Conservation (phyloP, 2,113 vertebrate species). For the Sporophila hypoxantha region DNA sequence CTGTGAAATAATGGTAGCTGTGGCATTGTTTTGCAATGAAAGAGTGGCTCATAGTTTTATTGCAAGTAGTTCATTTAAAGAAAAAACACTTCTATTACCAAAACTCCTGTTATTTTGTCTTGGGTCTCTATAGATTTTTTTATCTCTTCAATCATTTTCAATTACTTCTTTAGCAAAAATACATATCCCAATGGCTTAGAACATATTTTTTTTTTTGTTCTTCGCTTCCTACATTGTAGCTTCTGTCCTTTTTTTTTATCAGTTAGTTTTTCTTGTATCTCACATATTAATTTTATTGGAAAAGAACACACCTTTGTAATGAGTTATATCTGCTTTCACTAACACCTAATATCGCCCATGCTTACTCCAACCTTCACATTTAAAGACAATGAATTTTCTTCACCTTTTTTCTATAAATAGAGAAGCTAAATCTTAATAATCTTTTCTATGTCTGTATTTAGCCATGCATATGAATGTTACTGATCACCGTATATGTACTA, state of each 20-base stretch:
- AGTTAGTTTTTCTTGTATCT: neutral
- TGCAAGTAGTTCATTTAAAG: neutral
- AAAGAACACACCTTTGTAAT: neutral
- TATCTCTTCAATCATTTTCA: conserved; percentile 5
- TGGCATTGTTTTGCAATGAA: neutral
- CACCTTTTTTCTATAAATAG: conserved; percentile 63
- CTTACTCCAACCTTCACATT: conserved; percentile 29
- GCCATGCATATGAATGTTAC: conserved; percentile 47
- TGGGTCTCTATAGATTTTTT: neutral
- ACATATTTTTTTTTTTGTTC: conserved; percentile 4
- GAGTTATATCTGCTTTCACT: conserved; percentile 7
- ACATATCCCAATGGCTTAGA: neutral
- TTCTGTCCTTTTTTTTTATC: conserved; percentile 4
- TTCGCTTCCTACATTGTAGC: neutral
- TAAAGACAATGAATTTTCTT: conserved; percentile 60
- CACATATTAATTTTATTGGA: neutral
- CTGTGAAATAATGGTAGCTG: neutral
- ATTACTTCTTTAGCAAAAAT: conserved; percentile 15
- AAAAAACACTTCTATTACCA: neutral
- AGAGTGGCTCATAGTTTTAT: neutral
- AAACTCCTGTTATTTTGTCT: conserved; percentile 10
- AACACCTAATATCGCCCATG: conserved; percentile 1
- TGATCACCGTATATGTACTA: conserved; percentile 35
- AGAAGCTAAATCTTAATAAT: conserved; percentile 62
- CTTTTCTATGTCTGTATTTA: conserved; percentile 49